Conservation (phyloP, 2,797 vertebrate genomes). For the Acrocephalus scirpaceus region DNA sequence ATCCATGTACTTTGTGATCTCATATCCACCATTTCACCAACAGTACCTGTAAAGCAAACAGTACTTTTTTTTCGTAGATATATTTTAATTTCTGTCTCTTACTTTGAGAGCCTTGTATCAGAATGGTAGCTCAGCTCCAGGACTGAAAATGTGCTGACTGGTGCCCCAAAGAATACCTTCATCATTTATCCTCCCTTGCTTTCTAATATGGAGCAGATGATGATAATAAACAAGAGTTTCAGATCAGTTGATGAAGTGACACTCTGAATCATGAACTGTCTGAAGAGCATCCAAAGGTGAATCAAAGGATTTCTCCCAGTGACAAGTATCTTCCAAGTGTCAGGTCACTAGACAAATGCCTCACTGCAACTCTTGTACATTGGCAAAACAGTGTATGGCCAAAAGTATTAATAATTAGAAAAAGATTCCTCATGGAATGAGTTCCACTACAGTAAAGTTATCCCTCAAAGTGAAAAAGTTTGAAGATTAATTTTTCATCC, state of each 20-base stretch:
- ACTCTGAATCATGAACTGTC: neutral
- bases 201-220: neutral
- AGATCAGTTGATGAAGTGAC: neutral
- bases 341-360: neutral
- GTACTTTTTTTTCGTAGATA: neutral
- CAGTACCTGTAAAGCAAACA: neutral
- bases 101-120: neutral
- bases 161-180: neutral
- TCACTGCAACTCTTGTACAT: neutral
- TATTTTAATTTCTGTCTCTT: neutral
- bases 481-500: neutral
- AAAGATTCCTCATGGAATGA: neutral
- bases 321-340: neutral
- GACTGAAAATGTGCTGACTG: neutral
- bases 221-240: neutral
- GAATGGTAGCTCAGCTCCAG: neutral
- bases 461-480: neutral
- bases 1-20: neutral
- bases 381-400: neutral
- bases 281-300: neutral
- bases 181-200: neutral
- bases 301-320: neutral
- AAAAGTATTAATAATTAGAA: neutral
- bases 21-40: neutral
- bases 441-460: neutral